A percentile compares a stretch with the other conserved stretches of the same genome.
These are phyloP conservation scores for Phoxinus phoxinus DNA, from an alignment of 2,113 vertebrate species.

Conservation along the genomic window DNA sequence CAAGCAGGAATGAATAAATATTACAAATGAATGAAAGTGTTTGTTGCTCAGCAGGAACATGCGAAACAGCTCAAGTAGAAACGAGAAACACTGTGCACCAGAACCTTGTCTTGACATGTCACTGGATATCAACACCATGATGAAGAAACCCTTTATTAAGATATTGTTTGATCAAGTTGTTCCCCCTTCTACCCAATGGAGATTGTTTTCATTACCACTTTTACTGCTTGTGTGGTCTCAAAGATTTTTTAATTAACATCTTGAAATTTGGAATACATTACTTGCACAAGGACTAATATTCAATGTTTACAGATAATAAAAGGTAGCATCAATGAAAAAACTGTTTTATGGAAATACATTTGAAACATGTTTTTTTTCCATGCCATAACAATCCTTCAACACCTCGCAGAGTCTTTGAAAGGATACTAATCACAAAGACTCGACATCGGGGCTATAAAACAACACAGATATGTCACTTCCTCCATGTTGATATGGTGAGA, in stretches of 20 bases:
- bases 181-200: not conserved
- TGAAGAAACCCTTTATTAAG: constrained; percentile 10
- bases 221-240: constrained; percentile 4
- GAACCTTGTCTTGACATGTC: constrained; percentile 11
- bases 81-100: not conserved
- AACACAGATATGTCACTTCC: constrained; percentile 14
- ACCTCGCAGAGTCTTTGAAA: not conserved
- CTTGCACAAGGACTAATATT: not conserved
- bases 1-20: not conserved
- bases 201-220: not conserved
- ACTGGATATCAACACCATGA: not conserved
- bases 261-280: not conserved
- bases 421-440: constrained; percentile 17
- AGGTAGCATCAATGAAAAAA: not conserved
- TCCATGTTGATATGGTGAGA: constrained; percentile 9
- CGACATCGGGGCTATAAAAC: constrained; percentile 15
- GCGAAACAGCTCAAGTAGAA: not conserved
- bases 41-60: not conserved
- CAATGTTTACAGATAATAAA: not conserved
- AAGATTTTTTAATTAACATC: not conserved
- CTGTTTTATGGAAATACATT: not conserved
- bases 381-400: constrained; percentile 10
- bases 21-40: not conserved
- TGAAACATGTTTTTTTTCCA: not conserved
- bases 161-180: constrained; percentile 18